Percentiles rank a stretch among this genome's conserved stretches.
Conservation (phyloP, 2,797 vertebrate species). For the Danio kyathit region DNA sequence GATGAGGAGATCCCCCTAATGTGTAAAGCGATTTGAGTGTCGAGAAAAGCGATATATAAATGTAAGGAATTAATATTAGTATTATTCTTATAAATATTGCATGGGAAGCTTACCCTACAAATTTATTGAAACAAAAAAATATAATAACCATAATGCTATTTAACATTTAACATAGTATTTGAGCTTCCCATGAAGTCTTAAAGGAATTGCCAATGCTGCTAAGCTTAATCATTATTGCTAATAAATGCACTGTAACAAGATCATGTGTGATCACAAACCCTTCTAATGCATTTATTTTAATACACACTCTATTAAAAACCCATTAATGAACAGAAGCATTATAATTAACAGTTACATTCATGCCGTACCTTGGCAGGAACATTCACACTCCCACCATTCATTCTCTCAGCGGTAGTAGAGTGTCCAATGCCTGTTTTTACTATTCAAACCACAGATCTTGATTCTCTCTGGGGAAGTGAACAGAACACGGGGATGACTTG, state of each 20-base stretch:
- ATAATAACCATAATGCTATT: background rate
- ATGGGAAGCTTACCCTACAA: background rate
- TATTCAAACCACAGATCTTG: constrained; percentile 38
- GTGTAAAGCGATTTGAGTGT: too few species aligned
- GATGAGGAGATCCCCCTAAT: too few species aligned
- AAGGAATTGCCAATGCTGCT: background rate
- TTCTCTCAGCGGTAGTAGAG: constrained; percentile 15
- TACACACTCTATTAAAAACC: background rate
- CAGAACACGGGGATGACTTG: constrained; percentile 24
- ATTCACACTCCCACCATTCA: background rate
- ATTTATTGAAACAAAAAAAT: background rate
- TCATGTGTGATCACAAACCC: background rate
- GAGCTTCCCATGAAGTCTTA: background rate
- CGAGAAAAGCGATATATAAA: too few species aligned
- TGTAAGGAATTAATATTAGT: too few species aligned
- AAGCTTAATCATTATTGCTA: background rate
- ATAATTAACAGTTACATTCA: background rate
- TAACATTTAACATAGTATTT: rapidly evolving
- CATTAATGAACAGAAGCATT: background rate
- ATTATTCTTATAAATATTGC: too few species aligned
- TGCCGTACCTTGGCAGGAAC: background rate
- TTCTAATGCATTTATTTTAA: background rate
- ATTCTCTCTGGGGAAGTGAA: constrained; percentile 26
- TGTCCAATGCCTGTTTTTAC: constrained; percentile 26
- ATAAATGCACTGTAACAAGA: background rate